phyloP scores from a whole-genome alignment of 2,113 vertebrate genomes.

The Chionodraco myersi region DNA sequence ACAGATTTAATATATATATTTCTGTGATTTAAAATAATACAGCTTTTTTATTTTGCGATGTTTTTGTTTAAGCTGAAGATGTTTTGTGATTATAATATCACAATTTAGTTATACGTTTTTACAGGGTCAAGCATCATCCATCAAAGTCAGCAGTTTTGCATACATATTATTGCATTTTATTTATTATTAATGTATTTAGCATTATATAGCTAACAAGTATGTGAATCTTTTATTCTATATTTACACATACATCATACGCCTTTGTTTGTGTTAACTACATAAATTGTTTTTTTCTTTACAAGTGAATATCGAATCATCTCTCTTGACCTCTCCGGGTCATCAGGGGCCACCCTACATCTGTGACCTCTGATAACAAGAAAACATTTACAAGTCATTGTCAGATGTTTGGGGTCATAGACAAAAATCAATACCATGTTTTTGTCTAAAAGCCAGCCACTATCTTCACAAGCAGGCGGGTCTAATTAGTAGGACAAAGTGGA shows the following conservation, averaged over 20 bases:
- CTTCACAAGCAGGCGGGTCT: constrained; percentile 45
- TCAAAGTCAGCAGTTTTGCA: neutral
- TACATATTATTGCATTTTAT: no score
- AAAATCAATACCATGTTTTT: constrained; percentile 67
- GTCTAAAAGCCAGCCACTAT: constrained; percentile 39
- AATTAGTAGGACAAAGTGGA: constrained; percentile 23
- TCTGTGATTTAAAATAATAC: neutral
- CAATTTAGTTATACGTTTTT: neutral
- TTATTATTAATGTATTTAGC: neutral
- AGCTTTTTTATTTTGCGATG: neutral
- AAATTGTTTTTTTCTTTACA: neutral
- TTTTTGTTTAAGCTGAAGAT: neutral
- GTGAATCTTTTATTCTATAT: neutral
- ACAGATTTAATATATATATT: neutral
- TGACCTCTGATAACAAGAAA: constrained; percentile 53
- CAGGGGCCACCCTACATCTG: constrained; percentile 20
- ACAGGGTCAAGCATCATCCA: no score
- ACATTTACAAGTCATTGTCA: constrained; percentile 64
- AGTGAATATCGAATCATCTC: constrained; percentile 1
- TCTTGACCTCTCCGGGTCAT: neutral
- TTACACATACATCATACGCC: no score
- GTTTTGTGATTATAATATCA: neutral
- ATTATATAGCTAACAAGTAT: neutral
- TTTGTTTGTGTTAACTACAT: neutral
- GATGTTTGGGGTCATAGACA: constrained; percentile 41